phyloP scores from a whole-genome alignment of 2,888 invertebrate species.

The Andrena marginata region DNA sequence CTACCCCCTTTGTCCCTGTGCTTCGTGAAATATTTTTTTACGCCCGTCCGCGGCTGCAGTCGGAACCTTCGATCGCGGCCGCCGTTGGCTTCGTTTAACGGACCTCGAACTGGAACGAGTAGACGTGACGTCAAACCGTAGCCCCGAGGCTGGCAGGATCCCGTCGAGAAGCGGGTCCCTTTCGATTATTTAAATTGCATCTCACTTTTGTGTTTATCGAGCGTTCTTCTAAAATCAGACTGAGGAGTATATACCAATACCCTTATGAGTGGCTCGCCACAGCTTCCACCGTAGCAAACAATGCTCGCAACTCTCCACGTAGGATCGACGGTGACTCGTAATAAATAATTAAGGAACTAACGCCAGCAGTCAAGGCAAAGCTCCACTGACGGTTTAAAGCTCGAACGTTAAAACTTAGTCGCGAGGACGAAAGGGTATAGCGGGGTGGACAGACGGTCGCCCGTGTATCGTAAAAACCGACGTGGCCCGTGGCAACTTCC shows the following conservation, averaged over 20 bases:
- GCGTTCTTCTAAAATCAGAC: too few species aligned
- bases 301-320: too few species aligned
- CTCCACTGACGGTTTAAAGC: constrained; percentile 32
- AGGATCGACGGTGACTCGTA: background rate
- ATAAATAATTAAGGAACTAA: constrained; percentile 6
- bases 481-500: constrained; percentile 47
- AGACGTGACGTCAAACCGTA: constrained; percentile 32
- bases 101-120: constrained; percentile 12
- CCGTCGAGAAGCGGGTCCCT: background rate
- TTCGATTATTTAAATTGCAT: background rate
- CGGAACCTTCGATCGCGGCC: background rate
- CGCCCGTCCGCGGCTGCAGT: too few species aligned
- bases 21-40: background rate
- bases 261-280: too few species aligned
- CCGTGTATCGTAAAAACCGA: constrained; percentile 47
- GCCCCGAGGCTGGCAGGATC: background rate
- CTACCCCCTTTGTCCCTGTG: background rate
- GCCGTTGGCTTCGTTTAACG: background rate
- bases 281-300: too few species aligned
- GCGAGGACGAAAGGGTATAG: background rate
- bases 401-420: constrained; percentile 18
- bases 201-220: too few species aligned
- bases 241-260: too few species aligned
- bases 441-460: constrained; percentile 20
- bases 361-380: constrained; percentile 1